Percentiles rank a stretch among this genome's conserved stretches.
These are phyloP conservation scores for Cricetomys ansorgei DNA, from an alignment of 2,113 vertebrate species.

Conservation along the genomic window DNA sequence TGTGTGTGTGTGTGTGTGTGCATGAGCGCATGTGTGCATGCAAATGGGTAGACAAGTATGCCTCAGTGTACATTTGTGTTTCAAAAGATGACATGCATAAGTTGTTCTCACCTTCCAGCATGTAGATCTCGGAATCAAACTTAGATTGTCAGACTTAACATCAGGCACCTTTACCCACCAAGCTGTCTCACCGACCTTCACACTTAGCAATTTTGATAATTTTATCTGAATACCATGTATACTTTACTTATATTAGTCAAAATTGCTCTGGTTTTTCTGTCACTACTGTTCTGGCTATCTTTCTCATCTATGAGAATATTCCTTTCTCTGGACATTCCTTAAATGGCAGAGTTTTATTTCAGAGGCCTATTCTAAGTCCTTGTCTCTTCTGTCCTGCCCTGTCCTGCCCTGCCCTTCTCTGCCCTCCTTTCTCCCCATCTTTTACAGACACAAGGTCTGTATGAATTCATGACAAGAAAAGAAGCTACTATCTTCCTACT, in stretches of 20 bases:
- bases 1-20: background rate
- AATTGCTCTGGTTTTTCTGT: background rate
- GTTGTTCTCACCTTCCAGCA: background rate
- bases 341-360: background rate
- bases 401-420: accelerated
- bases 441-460: background rate
- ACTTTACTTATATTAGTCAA: background rate
- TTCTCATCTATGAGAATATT: background rate
- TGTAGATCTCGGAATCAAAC: accelerated
- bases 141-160: background rate
- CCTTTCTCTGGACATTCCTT: background rate
- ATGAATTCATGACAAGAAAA: background rate
- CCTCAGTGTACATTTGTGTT: background rate
- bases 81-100: background rate
- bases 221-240: background rate
- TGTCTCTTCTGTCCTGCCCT: background rate
- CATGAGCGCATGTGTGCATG: background rate
- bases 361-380: background rate
- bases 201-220: background rate
- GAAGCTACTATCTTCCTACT: background rate
- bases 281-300: background rate
- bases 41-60: too few species aligned
- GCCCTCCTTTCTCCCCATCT: background rate
- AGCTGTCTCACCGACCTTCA: background rate
- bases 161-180: background rate